These are phyloP conservation scores for Diabrotica virgifera DNA, from an alignment of 1,140 invertebrate species.

Conservation along the genomic window DNA sequence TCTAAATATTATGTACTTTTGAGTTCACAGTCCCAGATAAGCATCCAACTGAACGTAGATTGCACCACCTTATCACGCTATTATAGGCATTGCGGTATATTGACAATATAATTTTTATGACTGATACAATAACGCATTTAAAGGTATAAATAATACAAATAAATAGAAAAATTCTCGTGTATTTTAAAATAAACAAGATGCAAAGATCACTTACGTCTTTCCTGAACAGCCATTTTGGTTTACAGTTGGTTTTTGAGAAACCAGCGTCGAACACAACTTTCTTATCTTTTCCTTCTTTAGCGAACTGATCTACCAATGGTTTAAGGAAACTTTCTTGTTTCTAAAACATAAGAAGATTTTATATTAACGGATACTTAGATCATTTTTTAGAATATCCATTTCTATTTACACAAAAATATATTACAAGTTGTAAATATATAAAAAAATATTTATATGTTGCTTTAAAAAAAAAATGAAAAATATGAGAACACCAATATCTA, in stretches of 20 bases:
- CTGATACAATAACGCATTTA: too few relatives aligned
- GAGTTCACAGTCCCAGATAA: too few relatives aligned
- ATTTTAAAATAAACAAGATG: too few relatives aligned
- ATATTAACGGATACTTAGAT: not conserved
- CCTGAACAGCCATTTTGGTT: slow-evolving; percentile 89
- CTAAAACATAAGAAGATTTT: slow-evolving; percentile 57
- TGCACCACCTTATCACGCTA: too few relatives aligned
- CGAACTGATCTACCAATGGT: slow-evolving; percentile 89
- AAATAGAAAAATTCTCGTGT: too few relatives aligned
- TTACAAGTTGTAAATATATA: slow-evolving; percentile 25
- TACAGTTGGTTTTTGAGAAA: slow-evolving; percentile 87
- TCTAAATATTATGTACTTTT: too few relatives aligned
- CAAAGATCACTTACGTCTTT: slow-evolving; percentile 75
- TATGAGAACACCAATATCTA: slow-evolving; percentile 36
- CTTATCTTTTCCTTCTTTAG: slow-evolving; percentile 97
- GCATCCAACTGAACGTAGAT: too few relatives aligned
- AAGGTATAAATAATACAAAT: too few relatives aligned
- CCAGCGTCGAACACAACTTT: slow-evolving; percentile 86
- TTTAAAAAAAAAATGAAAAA: slow-evolving; percentile 26
- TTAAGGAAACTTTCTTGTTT: slow-evolving; percentile 94
- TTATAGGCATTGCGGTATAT: too few relatives aligned
- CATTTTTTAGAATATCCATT: slow-evolving; percentile 5
- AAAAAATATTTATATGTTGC: slow-evolving; percentile 19
- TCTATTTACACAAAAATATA: slow-evolving; percentile 25
- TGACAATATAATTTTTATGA: too few relatives aligned